Base-by-base conservation (phyloP, 2,888 invertebrate species). In the Rotaria socialis region DNA sequence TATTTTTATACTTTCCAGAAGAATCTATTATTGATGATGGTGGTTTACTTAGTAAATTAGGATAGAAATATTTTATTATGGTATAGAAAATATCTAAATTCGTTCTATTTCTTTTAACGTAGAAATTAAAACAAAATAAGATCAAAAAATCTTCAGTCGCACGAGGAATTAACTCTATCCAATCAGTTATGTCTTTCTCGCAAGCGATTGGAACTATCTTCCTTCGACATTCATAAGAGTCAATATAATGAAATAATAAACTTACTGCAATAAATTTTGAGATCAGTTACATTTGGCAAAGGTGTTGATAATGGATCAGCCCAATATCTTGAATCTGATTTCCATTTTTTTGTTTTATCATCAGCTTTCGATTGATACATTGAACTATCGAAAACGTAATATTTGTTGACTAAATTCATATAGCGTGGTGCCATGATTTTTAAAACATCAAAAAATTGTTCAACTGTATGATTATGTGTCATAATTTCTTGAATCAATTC, bases 211-310 rank as follows among this genome's bases (percentile, higher is more conserved):
- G 35, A 35, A 35, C 2, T 35, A 35, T 35, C 35, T 35, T 35
- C 35, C 35, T 35, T 35, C 35, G 35, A 35, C 35, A 35, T 35
- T 35, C 35, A 2, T 35, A 35, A 35, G 35, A 35, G 35, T 35
- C 35, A 35, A 35, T 35, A 35, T 35, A 35, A 35, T 35, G 35
- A 35, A 35, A 35, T 35, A 50, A 11, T 50, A 56, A 5, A 14
- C 67, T 27, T 67, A 67, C 67, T 80, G 47, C 80, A 80, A 47
- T 80, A 80, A 14, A 80, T 80, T 80, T 80, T 80, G 14, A 80
- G 19, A 80, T 80, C 24, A 24, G 43, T 80, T n/a, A 47, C 43
- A 43, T 47, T 80, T 11, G 80, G 80, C n/a, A 80, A 80, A 0
- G 80, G 80, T 47, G 80, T 47, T 10, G 24, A 24, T 11, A 80